Conservation (phyloP, 2,888 invertebrate genomes). For the Idaea straminata region DNA sequence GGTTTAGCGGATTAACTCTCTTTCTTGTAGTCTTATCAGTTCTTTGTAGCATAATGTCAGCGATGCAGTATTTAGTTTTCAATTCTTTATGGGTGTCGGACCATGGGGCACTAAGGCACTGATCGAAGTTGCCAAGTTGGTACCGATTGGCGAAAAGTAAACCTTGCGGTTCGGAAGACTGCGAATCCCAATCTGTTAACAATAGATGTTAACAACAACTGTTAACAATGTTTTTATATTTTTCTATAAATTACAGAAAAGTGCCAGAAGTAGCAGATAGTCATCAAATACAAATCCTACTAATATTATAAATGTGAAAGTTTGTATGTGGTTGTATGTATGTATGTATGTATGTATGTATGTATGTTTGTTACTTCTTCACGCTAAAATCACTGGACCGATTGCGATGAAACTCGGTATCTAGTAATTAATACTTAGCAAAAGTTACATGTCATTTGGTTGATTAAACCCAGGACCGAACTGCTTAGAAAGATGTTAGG, state of each 20-base stretch:
- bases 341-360: too few species aligned
- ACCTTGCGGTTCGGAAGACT: constrained; percentile 79
- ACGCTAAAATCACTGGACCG: too few species aligned
- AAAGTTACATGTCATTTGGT: not conserved
- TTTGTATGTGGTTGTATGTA: too few species aligned
- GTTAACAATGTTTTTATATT: too few species aligned
- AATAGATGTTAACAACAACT: too few species aligned
- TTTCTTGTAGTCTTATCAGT: constrained; percentile 47
- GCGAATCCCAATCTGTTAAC: constrained; percentile 81
- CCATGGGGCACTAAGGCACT: constrained; percentile 73
- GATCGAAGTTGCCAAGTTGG: constrained; percentile 82
- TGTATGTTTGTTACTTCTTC: too few species aligned
- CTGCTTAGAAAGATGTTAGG: too few species aligned
- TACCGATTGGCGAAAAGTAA: constrained; percentile 77
- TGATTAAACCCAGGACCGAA: too few species aligned
- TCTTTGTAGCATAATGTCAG: constrained; percentile 65
- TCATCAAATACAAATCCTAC: not conserved
- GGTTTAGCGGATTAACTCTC: constrained; percentile 45
- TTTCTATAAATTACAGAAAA: too few species aligned
- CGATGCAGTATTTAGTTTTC: constrained; percentile 71
- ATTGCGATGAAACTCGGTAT: too few species aligned
- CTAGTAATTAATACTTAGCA: not conserved
- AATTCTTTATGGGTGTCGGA: constrained; percentile 47
- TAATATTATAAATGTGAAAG: too few species aligned
- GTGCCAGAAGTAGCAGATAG: not conserved